Evolutionary conservation across 1,140 invertebrate species (phyloP), one percentile per base, ranked within the genome.

Genomic region (Nasonia vitripennis): DNA sequence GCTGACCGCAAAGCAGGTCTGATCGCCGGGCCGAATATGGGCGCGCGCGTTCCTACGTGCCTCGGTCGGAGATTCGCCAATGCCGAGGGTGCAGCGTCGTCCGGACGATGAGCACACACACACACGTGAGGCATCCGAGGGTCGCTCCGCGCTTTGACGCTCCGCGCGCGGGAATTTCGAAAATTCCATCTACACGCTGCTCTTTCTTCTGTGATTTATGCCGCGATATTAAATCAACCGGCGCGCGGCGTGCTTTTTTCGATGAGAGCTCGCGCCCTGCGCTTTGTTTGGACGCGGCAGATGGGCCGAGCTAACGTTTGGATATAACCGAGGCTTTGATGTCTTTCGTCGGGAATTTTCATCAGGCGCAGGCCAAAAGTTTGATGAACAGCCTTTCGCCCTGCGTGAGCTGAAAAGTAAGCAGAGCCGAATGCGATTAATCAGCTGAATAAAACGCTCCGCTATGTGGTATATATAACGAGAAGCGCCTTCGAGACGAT

Each of bases 1-100:
- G 55, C 55, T 62, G 55, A 62, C 55, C 55, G 55, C 55, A n/a
- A 62, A 62, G 55, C 55, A 62, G 55, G 27, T 4, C 70, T 23
- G 70, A 27, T 27, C 70, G 27, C 70, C 2, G 23, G 27, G 11
- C 70, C 23, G 10, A 71, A 31, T 71, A 71, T 23, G 9, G 68
- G 10, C 27, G 23, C 23, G 1, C 73, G 27, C 27, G 31, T 37
- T 75, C 31, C 37, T 37, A 45, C 73, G 73, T 75, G 73, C 73
- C 73, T 37, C 9, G 73, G 12, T 41, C 73, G 20, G 37, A 75
- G 73, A 41, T 45, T 45, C 73, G 73, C 73, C 34, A 75, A 75
- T 75, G 2, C 37, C 73, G 70, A 37, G 31, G 31, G 27, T 17
- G 37, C 14, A 45, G 14, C 37, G 10, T 45, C 73, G 41, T n/a